Evolutionary conservation across 2,888 invertebrate genomes (phyloP).

Genomic region (Eilema depressum): DNA sequence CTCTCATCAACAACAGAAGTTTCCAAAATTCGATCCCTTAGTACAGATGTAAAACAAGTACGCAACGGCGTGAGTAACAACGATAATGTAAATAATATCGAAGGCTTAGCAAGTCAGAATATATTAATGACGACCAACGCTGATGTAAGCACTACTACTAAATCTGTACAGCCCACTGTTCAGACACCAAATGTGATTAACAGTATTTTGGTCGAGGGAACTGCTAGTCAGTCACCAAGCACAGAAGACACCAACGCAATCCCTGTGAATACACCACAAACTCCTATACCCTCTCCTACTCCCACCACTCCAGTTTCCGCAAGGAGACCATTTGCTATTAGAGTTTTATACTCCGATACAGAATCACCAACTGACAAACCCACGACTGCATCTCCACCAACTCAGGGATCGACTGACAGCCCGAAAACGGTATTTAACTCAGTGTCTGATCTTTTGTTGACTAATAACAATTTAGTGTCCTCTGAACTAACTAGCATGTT

Average conservation of each 20-base stretch:
- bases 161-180: slow-evolving; percentile 83
- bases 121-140: slow-evolving; percentile 66
- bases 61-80: slow-evolving; percentile 85
- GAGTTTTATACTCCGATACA: slow-evolving; percentile 81
- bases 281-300: slow-evolving; percentile 64
- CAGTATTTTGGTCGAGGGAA: slow-evolving; percentile 77
- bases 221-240: slow-evolving; percentile 75
- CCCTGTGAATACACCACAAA: slow-evolving; percentile 69
- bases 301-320: slow-evolving; percentile 77
- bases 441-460: slow-evolving; percentile 82
- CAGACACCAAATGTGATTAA: slow-evolving; percentile 84
- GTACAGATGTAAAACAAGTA: slow-evolving; percentile 76
- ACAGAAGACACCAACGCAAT: slow-evolving; percentile 64
- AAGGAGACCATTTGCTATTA: slow-evolving; percentile 83
- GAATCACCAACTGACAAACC: slow-evolving; percentile 78
- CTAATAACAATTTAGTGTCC: slow-evolving; percentile 81
- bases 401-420: slow-evolving; percentile 77
- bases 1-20: slow-evolving; percentile 79
- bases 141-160: slow-evolving; percentile 78
- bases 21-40: slow-evolving; percentile 70
- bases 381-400: slow-evolving; percentile 74
- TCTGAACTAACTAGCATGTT: slow-evolving; percentile 86
- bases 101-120: slow-evolving; percentile 71
- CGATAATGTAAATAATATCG: slow-evolving; percentile 82
- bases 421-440: slow-evolving; percentile 83